Evolutionary conservation across 92 coral and sea anemone genomes (phyloP), one percentile per base, ranked within the genome.

Genomic region (Pocillopora grandis): DNA sequence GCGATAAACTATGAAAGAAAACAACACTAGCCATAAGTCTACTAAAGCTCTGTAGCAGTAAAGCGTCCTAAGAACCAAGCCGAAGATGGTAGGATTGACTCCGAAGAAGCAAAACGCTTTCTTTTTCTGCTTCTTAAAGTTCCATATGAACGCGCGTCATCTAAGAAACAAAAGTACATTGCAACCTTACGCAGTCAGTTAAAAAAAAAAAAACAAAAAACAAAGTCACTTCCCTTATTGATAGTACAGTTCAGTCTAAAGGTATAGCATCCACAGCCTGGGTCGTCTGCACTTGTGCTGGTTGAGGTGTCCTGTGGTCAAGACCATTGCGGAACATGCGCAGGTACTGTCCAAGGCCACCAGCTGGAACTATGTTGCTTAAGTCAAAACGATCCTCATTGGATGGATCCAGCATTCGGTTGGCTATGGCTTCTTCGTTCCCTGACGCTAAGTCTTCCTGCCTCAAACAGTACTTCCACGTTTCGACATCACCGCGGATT

Each of bases 361-460:
- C 83, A 60, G 72, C 83, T 13, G 72, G 83, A 49, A 64, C 2
- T 12, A 62, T 48, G 16, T 17, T 58, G 59, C 5, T 62, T 10
- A 64, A 68, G 49, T 79, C 75, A 48, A 66, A 66, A 66, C n/a
- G 61, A 20, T 68, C 62, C 9, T 58, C 31, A 27, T 14, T 9
- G 2, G 62, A 1, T 15, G 84, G 62, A 79, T 79, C 75, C 20
- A 65, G 23, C 42, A 79, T 65, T 78, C 82, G 42, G 10, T 31
- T 17, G 20, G 63, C 33, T 1, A 78, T 62, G 13, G 59, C 58
- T 57, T 75, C 56, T 49, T 83, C 72, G 52, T 83, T 83, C 15
- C 82, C 87, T 16, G 75, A 12, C 42, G 36, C 70, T 4, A 83
- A 57, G 62, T 73, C 81, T 2, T 71, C 67, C 56, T 75, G 87